Evolutionary conservation across 2,888 invertebrate genomes (phyloP), one percentile per base, ranked within the genome.

Genomic region (Chymomyza fuscimana): DNA sequence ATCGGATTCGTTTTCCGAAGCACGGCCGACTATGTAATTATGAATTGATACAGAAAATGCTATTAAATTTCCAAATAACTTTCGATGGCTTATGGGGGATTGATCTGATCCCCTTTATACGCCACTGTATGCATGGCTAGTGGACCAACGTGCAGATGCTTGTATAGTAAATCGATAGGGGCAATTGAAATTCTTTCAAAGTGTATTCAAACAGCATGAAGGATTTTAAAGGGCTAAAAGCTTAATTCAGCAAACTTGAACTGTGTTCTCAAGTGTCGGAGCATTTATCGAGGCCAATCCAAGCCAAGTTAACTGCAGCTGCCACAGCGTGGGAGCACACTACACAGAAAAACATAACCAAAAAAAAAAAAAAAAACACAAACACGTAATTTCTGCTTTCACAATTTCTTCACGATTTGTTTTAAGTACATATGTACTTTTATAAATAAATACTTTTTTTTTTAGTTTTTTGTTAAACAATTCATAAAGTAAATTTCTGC

Each of bases 111-210:
- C 32, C 32, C 32, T 32, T 32, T 5, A 32, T 0, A 32, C 32
- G 32, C 32, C 61, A 63, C 66, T 67, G 69, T 64, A 77, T 76
- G 29, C 15, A 2, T 51, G 58, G 29, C 59, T 32, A 19, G 5
- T n/a, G 15, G 29, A 15, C 4, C 10, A 12, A 15, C n/a, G 36
- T 16, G 15, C 22, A 12, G 46, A 15, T 19, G 36, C 32, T 32
- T 15, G 36, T 12, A 22, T 46, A 25, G 60, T 50, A 40, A 25
- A 65, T 50, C 56, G 54, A 50, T 10, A 29, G 16, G 58, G 59
- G 62, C 68, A 46, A 19, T 29, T 15, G 12, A 19, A 63, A 46
- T 62, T 63, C 15, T 69, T 74, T 63, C 70, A 51, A 69, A 76
- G 69, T 50, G 12, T 51, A 59, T 50, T 19, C 29, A 58, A 56